phyloP scores from a whole-genome alignment of 2,888 invertebrate genomes.

The Xanthia togata region DNA sequence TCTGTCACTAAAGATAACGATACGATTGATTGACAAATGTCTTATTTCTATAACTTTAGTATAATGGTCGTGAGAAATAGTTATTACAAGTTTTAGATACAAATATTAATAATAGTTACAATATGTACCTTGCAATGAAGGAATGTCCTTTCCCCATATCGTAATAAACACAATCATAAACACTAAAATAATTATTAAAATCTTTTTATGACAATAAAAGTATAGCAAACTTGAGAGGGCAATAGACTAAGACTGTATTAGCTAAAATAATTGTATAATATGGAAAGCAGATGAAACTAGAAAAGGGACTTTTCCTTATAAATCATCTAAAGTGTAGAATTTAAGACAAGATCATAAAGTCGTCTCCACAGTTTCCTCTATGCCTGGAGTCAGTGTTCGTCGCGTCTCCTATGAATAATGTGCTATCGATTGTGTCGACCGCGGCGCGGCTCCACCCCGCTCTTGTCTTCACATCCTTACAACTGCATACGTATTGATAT shows the following conservation, averaged over 20 bases:
- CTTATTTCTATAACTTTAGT: neutral
- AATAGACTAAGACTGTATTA: neutral
- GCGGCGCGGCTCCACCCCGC: slow-evolving; percentile 29
- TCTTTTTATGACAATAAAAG: neutral
- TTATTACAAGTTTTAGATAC: too few species aligned
- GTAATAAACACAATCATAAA: neutral
- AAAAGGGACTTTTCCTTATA: slow-evolving; percentile 1
- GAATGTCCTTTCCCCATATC: neutral
- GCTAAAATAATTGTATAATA: neutral
- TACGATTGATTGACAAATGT: neutral
- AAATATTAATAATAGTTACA: neutral
- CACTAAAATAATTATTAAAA: neutral
- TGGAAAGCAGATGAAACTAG: neutral
- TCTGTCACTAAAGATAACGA: neutral
- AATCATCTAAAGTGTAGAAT: neutral
- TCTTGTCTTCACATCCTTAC: slow-evolving; percentile 30
- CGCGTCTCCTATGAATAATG: slow-evolving; percentile 60
- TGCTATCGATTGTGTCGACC: slow-evolving; percentile 60
- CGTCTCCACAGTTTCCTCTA: slow-evolving; percentile 14
- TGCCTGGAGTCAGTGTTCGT: slow-evolving; percentile 42
- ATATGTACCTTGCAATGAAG: neutral
- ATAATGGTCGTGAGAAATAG: neutral
- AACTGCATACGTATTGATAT: slow-evolving; percentile 23
- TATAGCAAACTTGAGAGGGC: neutral
- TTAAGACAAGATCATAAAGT: neutral